phyloP scores from a whole-genome alignment of 2,888 invertebrate species.

The Formica aserva region DNA sequence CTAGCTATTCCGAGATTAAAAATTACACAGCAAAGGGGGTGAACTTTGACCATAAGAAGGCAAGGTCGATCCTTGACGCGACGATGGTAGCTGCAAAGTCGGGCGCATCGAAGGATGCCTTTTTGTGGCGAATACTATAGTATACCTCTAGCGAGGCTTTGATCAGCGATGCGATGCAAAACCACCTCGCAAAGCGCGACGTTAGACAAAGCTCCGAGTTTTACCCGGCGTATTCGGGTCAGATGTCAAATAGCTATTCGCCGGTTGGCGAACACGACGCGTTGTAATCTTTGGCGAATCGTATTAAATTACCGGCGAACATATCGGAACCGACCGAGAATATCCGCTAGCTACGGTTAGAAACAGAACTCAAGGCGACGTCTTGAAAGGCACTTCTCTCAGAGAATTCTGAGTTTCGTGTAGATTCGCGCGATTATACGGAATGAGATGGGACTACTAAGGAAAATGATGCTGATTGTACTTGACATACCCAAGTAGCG shows the following conservation, averaged over 20 bases:
- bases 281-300: slow-evolving; percentile 27
- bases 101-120: background rate
- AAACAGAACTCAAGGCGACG: slow-evolving; percentile 11
- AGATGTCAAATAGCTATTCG: slow-evolving; percentile 49
- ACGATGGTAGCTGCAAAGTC: background rate
- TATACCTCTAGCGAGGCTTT: slow-evolving; percentile 17
- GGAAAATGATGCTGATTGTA: background rate
- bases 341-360: background rate
- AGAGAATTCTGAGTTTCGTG: background rate
- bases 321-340: background rate
- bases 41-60: background rate
- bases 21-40: too few species aligned
- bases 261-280: slow-evolving; percentile 26
- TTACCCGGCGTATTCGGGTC: slow-evolving; percentile 43
- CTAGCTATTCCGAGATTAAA: background rate
- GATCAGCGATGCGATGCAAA: slow-evolving; percentile 44
- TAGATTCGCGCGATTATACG: background rate
- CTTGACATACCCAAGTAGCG: background rate
- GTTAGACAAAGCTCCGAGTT: slow-evolving; percentile 37
- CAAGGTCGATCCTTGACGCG: slow-evolving; percentile 10
- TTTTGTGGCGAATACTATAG: slow-evolving; percentile 4
- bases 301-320: slow-evolving; percentile 34
- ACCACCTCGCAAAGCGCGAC: slow-evolving; percentile 24
- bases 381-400: background rate
- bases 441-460: background rate